Evolutionary conservation across 2,113 vertebrate species (phyloP).

Genomic region (Saguinus midas): DNA sequence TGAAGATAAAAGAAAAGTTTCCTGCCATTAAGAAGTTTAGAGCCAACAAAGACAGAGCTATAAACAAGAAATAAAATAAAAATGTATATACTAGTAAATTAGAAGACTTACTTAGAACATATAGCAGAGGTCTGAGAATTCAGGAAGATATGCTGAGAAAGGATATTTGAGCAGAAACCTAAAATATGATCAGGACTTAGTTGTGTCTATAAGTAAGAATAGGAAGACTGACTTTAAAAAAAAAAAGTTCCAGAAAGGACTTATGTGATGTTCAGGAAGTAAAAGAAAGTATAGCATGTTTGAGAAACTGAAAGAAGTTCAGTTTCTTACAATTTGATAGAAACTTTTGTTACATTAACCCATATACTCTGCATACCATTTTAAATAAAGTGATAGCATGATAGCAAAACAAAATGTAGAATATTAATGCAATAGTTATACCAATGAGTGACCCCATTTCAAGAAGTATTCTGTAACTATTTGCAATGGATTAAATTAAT

Average conservation of each 20-base stretch:
- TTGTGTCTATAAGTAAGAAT: background rate
- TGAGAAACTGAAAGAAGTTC: background rate
- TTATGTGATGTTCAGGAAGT: background rate
- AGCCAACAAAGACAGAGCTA: background rate
- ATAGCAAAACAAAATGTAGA: background rate
- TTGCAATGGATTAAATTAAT: conserved; percentile 59
- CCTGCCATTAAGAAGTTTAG: background rate
- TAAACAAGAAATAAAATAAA: background rate
- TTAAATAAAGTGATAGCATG: background rate
- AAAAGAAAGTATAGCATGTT: background rate
- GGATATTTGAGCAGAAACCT: background rate
- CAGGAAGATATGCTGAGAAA: background rate
- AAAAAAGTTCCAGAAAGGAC: background rate
- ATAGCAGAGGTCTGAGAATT: background rate
- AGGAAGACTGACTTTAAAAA: background rate
- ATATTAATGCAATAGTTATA: background rate
- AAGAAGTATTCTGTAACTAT: conserved; percentile 28
- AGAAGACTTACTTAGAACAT: background rate
- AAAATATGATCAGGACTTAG: background rate
- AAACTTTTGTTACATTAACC: background rate
- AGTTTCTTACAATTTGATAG: background rate
- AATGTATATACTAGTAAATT: background rate
- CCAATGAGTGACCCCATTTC: conserved; percentile 8
- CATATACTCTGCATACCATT: background rate
- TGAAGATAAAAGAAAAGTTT: background rate